A percentile compares a stretch with the other conserved stretches of the same genome.
Evolutionary conservation across 2,888 invertebrate species (phyloP).

Genomic region (Epinotia bilunana): DNA sequence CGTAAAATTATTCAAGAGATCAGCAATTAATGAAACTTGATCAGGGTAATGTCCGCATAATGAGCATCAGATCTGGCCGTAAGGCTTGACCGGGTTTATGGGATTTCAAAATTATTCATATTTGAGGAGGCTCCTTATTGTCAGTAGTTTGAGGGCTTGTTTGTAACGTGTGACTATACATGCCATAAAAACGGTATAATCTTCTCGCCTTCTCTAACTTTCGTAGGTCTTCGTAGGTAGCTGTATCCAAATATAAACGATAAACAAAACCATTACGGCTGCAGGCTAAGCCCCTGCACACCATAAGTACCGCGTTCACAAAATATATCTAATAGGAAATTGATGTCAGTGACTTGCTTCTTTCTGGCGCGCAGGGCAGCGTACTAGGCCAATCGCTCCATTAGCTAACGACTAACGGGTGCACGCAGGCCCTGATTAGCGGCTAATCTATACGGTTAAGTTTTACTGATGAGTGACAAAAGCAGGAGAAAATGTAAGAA

Average conservation of each 20-base stretch:
- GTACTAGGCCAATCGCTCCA: conserved; percentile 29
- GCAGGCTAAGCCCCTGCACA: neutral
- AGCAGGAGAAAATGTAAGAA: conserved; percentile 26
- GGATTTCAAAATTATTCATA: neutral
- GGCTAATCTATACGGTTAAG: conserved; percentile 48
- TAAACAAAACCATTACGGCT: neutral
- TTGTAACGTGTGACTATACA: neutral
- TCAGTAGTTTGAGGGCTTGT: neutral
- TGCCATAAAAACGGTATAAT: neutral
- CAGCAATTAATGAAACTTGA: neutral
- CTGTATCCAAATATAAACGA: neutral
- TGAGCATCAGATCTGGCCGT: neutral
- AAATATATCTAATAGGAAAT: neutral
- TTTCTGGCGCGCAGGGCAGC: neutral
- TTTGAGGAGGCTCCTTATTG: neutral
- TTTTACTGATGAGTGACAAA: conserved; percentile 32
- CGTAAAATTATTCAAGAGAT: neutral
- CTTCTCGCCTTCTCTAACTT: neutral
- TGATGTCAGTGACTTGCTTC: neutral
- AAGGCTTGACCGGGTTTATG: neutral
- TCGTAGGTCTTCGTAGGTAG: neutral
- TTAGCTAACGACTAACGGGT: conserved; percentile 31
- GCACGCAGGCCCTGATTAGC: conserved; percentile 56
- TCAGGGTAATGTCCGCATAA: neutral
- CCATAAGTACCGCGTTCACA: neutral